Conservation (phyloP, 1,140 invertebrate genomes). For the Lepidostoma basale region DNA sequence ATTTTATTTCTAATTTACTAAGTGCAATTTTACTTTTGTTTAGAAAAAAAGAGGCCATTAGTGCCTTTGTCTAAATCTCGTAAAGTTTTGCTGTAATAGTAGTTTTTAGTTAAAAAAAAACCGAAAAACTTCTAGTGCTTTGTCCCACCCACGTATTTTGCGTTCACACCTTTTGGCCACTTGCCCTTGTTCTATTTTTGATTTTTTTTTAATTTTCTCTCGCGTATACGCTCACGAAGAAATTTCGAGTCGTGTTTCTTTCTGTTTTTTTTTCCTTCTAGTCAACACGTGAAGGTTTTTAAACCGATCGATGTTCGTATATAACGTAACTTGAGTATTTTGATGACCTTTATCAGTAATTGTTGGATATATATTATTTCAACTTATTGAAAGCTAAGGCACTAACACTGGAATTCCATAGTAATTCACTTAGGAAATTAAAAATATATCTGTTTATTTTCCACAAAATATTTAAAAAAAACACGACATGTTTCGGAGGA, state of each 20-base stretch:
- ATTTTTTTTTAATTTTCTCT: background rate
- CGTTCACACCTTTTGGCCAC: background rate
- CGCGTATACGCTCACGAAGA: background rate
- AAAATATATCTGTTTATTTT: no score
- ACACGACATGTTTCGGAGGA: no score
- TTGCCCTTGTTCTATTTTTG: background rate
- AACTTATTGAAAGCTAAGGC: no score
- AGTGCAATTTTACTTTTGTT: slow-evolving; percentile 21
- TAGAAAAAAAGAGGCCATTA: background rate
- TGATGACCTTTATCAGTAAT: background rate
- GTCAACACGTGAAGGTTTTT: slow-evolving; percentile 22
- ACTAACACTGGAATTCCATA: no score
- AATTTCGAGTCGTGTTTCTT: slow-evolving; percentile 1
- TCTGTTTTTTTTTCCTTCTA: slow-evolving; percentile 15
- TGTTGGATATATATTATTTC: no score
- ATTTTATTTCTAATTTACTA: slow-evolving; percentile 11
- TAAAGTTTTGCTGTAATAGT: no score
- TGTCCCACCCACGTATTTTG: background rate
- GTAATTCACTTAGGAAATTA: no score
- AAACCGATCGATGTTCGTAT: background rate
- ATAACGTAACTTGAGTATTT: background rate
- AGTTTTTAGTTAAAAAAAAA: no score
- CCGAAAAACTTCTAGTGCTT: background rate
- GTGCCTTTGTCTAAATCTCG: background rate
- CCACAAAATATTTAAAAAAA: no score